Base-by-base conservation (phyloP, 1,140 invertebrate genomes). In the Panulirus ornatus region DNA sequence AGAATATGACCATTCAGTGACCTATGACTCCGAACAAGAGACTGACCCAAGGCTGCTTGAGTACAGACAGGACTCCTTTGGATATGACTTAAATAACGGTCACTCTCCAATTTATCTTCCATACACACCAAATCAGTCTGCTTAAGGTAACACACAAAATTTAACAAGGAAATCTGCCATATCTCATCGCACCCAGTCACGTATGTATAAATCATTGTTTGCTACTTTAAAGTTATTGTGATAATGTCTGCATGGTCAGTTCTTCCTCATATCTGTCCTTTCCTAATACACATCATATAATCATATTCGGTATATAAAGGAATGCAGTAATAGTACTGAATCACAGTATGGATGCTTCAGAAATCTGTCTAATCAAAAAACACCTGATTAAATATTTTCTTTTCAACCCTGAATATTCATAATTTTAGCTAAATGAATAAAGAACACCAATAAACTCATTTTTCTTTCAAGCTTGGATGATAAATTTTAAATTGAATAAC, bases 161-260 rank as follows among this genome's bases (percentile, higher is more conserved):
- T 81, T 42, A 30, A 36, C 51, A 16, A 58, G 54, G 76, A 79
- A 44, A 44, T 70, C 38, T 44, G 42, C 83, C 30, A 47, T 51
- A 75, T 22, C 75, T 63, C 76, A 34, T 58, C 34, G 27, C 54
- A 44, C 11, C 40, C 36, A 70, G 8, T 84, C 79, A 83, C 34
- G 88, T 89, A 89, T 83, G 88, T 89, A 89, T 76, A 76, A 36
- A 34, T 5, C 42, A 36, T 27, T 70, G 14, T 14, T 34, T 40
- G 38, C 34, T 19, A 22, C 58, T 70, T n/a, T n/a, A n/a, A n/a
- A n/a, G n/a, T n/a, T n/a, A n/a, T 40, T 73, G 58, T 30, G 14
- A 27, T 75, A 66, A 8, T 81, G 54, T 22, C 75, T 63, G 85
- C 85, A 70, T 88, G 85, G 30, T 78, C 51, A 88, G 38, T 47